Evolutionary conservation across 2,113 vertebrate genomes (phyloP), one percentile per base, ranked within the genome.

Genomic region (Clinocottus analis): DNA sequence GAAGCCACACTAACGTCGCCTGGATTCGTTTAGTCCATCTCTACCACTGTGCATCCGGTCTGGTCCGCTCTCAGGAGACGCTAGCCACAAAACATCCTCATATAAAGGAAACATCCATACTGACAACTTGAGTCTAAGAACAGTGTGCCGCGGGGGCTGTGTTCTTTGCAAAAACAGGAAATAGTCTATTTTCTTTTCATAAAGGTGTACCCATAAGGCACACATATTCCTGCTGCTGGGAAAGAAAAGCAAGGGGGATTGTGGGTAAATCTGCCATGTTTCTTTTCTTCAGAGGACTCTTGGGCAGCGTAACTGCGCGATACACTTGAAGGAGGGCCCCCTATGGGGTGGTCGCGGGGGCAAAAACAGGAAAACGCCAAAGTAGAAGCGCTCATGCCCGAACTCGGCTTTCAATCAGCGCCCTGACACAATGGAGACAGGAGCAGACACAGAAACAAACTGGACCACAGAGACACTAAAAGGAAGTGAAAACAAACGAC

Each of bases 121-220:
- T 41, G 39, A 47, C 47, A 68, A 63, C 56, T 37, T 74, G 25
- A 31, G 43, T 11, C 68, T 70, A 21, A 79, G 72, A 82, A 67
- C 65, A 75, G 43, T 0, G 39, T 2, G 49, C 78, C 82, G 60
- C 31, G 81, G 65, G 68, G 75, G 77, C 72, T 16, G 53, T 17
- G 79, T 33, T 81, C 68, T 66, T 43, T 73, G 72, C 76, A 85
- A 92, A n/a, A 93, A 92, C 90, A 93, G 93, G 90, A 93, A 90
- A 86, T 64, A 31, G 51, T 71, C 41, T 75, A 67, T 91, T 92
- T 92, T 86, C 41, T 80, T 92, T 88, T 86, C 25, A 82, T n/a
- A 79, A 75, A 87, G 29, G 59, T 81, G 59, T 60, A 83, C 85
- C 91, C 81, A 37, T 78, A 65, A 80, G 85, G 63, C 53, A 35